Evolutionary conservation across 2,113 vertebrate species (phyloP).

Genomic region (Lucifuga dentata): DNA sequence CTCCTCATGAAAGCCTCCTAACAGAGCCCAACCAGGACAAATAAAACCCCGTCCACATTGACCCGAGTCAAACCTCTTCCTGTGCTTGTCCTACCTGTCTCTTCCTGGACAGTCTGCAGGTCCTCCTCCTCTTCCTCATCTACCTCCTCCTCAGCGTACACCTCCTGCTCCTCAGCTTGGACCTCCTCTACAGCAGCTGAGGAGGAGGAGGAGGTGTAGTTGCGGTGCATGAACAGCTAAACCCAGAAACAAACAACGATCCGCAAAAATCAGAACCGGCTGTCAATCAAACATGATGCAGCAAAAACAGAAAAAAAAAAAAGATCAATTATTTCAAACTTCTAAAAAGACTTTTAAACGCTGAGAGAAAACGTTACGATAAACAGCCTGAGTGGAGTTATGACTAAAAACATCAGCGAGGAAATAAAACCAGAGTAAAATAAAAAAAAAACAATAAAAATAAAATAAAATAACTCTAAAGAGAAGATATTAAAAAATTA

Average conservation of each 20-base stretch:
- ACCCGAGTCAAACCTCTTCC: neutral
- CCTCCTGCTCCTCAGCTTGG: constrained; percentile 25
- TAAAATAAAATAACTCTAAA: neutral
- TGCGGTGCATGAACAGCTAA: constrained; percentile 52
- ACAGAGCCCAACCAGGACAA: constrained; percentile 15
- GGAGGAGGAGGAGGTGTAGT: constrained; percentile 27
- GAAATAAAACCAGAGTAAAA: fast-evolving
- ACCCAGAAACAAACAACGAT: neutral
- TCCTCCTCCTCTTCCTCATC: constrained; percentile 33
- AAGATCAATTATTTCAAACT: no score
- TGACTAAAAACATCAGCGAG: no score
- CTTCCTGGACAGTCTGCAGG: constrained; percentile 30
- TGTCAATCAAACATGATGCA: neutral
- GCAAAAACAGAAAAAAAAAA: no score
- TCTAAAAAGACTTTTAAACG: no score
- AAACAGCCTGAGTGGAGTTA: neutral
- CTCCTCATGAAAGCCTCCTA: constrained; percentile 35
- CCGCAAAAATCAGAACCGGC: neutral
- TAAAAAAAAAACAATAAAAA: fast-evolving
- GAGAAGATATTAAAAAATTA: neutral
- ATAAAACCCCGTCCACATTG: constrained; percentile 8
- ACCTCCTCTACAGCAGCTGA: constrained; percentile 57
- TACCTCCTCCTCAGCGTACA: constrained; percentile 24
- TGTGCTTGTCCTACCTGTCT: constrained; percentile 51
- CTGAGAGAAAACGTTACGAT: neutral